A percentile compares a stretch with the other conserved stretches of the same genome.
Conservation (phyloP, 2,797 vertebrate species). For the Aeoliscus strigatus region DNA sequence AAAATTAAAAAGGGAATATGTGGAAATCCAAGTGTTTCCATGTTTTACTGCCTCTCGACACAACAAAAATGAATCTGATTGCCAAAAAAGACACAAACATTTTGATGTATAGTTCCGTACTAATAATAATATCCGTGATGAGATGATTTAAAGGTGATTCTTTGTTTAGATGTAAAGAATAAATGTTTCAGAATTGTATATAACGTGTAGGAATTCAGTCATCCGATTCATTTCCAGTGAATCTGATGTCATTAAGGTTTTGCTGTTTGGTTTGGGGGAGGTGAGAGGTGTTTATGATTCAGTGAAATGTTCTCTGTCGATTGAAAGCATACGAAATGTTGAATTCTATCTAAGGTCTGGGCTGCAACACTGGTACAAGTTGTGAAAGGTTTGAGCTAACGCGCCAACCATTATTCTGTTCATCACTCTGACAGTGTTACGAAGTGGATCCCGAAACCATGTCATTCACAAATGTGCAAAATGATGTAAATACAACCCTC, state of each 20-base stretch:
- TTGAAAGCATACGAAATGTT: slow-evolving; percentile 15
- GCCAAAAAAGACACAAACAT: slow-evolving; percentile 72
- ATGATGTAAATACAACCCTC: slow-evolving; percentile 67
- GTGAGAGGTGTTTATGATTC: slow-evolving; percentile 36
- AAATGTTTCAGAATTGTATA: slow-evolving; percentile 67
- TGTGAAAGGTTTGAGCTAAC: slow-evolving; percentile 32
- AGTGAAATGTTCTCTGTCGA: slow-evolving; percentile 24
- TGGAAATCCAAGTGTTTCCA: slow-evolving; percentile 51
- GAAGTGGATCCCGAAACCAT: slow-evolving; percentile 53
- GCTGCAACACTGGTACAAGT: slow-evolving; percentile 29
- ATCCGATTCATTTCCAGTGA: slow-evolving; percentile 32
- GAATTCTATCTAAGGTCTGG: slow-evolving; percentile 24
- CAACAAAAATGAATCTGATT: slow-evolving; percentile 61
- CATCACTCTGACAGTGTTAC: slow-evolving; percentile 60
- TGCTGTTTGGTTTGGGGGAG: slow-evolving; percentile 36
- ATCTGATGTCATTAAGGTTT: slow-evolving; percentile 37
- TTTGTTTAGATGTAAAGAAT: slow-evolving; percentile 69
- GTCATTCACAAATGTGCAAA: slow-evolving; percentile 64
- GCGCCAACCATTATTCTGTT: slow-evolving; percentile 46
- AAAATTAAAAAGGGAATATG: slow-evolving; percentile 70
- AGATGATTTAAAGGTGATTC: slow-evolving; percentile 59
- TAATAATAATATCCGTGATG: slow-evolving; percentile 61
- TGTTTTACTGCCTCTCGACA: slow-evolving; percentile 59
- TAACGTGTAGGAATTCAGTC: slow-evolving; percentile 50
- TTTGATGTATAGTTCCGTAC: slow-evolving; percentile 70